These are phyloP conservation scores for Julus scandinavius DNA, from an alignment of 2,888 invertebrate species.

Conservation along the genomic window DNA sequence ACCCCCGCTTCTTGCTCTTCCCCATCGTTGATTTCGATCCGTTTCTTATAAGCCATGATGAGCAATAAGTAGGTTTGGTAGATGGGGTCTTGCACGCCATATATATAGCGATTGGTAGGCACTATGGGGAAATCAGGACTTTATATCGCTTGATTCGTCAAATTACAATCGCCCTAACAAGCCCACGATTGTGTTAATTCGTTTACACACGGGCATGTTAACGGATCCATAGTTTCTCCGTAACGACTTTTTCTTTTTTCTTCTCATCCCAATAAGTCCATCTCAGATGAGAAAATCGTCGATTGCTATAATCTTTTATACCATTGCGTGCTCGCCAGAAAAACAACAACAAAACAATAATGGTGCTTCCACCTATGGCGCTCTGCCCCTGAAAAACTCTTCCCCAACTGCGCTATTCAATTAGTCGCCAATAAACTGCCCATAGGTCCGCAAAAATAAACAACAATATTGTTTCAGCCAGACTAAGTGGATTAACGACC, in stretches of 20 bases:
- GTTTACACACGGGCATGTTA: slow-evolving; percentile 1
- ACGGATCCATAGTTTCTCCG: neutral
- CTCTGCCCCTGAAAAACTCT: neutral
- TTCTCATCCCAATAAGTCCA: neutral
- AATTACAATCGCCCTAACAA: slow-evolving; percentile 18
- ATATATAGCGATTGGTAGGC: neutral
- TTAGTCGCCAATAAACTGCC: slow-evolving; percentile 18
- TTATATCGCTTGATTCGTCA: slow-evolving; percentile 18
- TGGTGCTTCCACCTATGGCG: neutral
- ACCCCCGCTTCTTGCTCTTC: neutral
- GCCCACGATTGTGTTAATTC: slow-evolving; percentile 1
- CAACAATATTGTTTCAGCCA: slow-evolving; percentile 18
- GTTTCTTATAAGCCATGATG: slow-evolving; percentile 18
- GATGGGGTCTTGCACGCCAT: neutral
- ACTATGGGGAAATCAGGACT: slow-evolving; percentile 11
- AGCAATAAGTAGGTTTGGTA: slow-evolving; percentile 1
- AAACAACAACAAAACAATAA: neutral
- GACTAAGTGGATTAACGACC: slow-evolving; percentile 11
- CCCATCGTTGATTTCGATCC: neutral
- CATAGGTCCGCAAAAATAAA: neutral
- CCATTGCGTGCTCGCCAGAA: neutral
- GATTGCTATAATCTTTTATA: slow-evolving; percentile 11
- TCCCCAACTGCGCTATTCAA: neutral
- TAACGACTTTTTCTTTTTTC: neutral
- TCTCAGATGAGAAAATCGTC: neutral